phyloP scores from a whole-genome alignment of 2,113 vertebrate genomes.

The Sciurus niger region DNA sequence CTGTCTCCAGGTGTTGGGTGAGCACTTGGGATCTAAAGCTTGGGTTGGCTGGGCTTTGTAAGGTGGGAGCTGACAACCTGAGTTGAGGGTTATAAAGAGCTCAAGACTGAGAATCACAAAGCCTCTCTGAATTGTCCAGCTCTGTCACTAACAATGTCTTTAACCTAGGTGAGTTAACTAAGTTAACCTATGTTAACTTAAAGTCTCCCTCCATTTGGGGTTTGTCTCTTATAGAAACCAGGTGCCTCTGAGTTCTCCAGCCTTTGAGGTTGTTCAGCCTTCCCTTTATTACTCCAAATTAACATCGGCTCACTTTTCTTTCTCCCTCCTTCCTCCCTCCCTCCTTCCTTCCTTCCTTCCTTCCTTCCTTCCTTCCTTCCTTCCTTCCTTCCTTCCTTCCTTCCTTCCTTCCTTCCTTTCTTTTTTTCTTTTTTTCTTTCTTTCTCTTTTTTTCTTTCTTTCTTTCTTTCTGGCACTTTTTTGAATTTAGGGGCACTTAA shows the following conservation, averaged over 20 bases:
- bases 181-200: background rate
- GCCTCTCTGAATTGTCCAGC: background rate
- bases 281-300: background rate
- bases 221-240: background rate
- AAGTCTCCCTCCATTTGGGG: background rate
- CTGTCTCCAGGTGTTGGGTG: background rate
- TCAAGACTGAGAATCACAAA: background rate
- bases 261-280: background rate
- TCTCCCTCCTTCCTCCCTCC: too few species aligned
- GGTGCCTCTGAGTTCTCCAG: background rate
- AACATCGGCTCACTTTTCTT: background rate
- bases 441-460: too few species aligned
- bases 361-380: too few species aligned
- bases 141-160: background rate
- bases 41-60: background rate
- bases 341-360: too few species aligned
- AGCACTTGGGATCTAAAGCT: background rate
- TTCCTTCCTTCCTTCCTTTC: too few species aligned
- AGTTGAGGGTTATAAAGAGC: background rate
- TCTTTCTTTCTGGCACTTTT: too few species aligned
- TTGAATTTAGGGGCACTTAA: too few species aligned
- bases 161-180: background rate
- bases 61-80: background rate
- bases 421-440: too few species aligned
- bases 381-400: too few species aligned